Evolutionary conservation across 2,888 invertebrate genomes (phyloP).

Genomic region (Lymantria dispar): DNA sequence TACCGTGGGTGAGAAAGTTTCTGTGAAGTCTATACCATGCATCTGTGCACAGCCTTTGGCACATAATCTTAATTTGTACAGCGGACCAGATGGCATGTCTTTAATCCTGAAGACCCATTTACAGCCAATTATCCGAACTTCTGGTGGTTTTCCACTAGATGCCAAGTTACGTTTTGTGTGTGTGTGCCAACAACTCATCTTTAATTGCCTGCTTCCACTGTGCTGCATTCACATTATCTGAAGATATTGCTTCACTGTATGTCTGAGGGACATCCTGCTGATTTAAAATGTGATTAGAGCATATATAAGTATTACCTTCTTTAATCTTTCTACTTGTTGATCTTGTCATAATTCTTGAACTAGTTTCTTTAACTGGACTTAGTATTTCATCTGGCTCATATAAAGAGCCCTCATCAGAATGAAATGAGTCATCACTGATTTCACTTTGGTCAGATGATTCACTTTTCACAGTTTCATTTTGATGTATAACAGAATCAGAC

Average conservation of each 20-base stretch:
- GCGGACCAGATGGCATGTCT: conserved; percentile 11
- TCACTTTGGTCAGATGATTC: not conserved
- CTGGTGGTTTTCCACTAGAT: conserved; percentile 2
- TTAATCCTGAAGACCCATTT: conserved; percentile 11
- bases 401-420: too few relatives aligned
- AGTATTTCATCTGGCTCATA: not conserved
- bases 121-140: not conserved
- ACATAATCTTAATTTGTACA: conserved; percentile 29
- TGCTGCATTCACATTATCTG: not conserved
- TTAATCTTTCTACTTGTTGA: not conserved
- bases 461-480: not conserved
- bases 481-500: not conserved
- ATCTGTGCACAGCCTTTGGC: conserved; percentile 19
- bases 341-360: not conserved
- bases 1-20: conserved; percentile 25
- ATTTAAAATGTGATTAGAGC: not conserved
- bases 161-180: not conserved
- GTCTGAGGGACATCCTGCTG: not conserved
- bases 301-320: not conserved
- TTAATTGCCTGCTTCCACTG: not conserved
- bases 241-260: not conserved
- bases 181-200: not conserved
- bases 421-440: too few relatives aligned
- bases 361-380: not conserved
- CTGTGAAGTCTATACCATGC: conserved; percentile 20